phyloP scores from a whole-genome alignment of 2,113 vertebrate genomes.

The Notothenia coriiceps region DNA sequence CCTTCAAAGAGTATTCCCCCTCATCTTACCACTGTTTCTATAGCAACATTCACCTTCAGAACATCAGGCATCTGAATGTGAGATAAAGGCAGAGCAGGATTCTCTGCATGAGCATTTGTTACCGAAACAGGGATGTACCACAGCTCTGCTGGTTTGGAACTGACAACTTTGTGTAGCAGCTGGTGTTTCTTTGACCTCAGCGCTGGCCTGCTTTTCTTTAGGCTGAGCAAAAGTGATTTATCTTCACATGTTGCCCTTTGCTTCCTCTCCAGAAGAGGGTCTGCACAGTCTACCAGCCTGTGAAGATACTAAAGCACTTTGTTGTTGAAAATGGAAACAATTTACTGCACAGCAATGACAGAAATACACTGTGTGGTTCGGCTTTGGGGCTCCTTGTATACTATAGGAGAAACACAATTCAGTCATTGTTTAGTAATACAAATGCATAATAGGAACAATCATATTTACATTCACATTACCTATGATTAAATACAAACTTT shows the following conservation, averaged over 20 bases:
- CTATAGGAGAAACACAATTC: neutral
- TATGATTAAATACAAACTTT: conserved; percentile 21
- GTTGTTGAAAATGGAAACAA: conserved; percentile 39
- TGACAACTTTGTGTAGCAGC: conserved; percentile 60
- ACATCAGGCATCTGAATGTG: conserved; percentile 7
- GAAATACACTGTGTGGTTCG: neutral
- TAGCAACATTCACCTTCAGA: conserved; percentile 42
- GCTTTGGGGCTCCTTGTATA: conserved; percentile 9
- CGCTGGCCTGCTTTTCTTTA: conserved; percentile 35
- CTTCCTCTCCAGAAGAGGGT: conserved; percentile 43
- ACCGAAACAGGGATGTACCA: conserved; percentile 34
- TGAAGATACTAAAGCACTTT: conserved; percentile 41
- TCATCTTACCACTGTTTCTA: conserved; percentile 40
- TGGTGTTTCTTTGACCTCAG: conserved; percentile 54
- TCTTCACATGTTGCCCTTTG: conserved; percentile 66
- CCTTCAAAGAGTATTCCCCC: neutral
- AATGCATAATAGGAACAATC: neutral
- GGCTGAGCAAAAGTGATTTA: conserved; percentile 57
- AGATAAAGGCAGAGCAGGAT: conserved; percentile 22
- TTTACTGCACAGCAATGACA: conserved; percentile 21
- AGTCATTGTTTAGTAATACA: conserved; percentile 11
- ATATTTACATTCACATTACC: conserved; percentile 21
- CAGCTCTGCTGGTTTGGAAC: conserved; percentile 49
- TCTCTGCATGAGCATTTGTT: conserved; percentile 18
- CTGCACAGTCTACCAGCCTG: conserved; percentile 29